Base-by-base conservation (phyloP, 2,113 vertebrate genomes). In the Neomonachus schauinslandi region DNA sequence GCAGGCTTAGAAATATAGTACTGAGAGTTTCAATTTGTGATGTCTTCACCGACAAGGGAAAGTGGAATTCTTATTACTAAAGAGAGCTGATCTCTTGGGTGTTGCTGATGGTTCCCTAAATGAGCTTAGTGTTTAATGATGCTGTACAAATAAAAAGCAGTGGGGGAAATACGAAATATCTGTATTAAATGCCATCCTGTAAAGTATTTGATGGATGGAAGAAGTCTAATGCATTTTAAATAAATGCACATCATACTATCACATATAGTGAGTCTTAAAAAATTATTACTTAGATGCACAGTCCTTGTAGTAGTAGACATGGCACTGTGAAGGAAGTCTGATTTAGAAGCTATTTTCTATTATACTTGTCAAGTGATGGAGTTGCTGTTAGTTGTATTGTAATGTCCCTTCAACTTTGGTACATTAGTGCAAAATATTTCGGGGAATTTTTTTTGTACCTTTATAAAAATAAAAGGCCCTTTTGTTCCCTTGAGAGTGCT, bases 381-480 rank as follows among this genome's bases (percentile, higher is more conserved):
- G 81, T 96, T 98, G 94, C 97, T 96, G 26, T 98, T 97, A 96
- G 95, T 98, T 98, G 96, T 97, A 98, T 98, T 95, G 87, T 97
- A 95, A 98, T 84, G 96, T 98, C 98, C 98, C 97, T 98, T 99
- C 94, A 65, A 98, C 99, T 99, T 99, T 99, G 99, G 99, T 99
- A 99, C 98, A 98, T 98, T 99, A 99, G 98, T 99, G 99, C 98
- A 99, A 99, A 99, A 98, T 98, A 98, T 97, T 98, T 98, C 0
- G 9, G 98, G 99, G 98, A 98, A 96, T 87, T 98, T 97, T 76
- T 98, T 98, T 98, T 98, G 98, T 97, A 98, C 97, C 98, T 97
- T 98, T 99, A 99, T 96, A 99, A 99, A 99, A 99, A 99, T 99
- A 99, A 99, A 99, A 99, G 98, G 98, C 98, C 77, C 98, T 98